Evolutionary conservation across 1,140 invertebrate genomes (phyloP).

Genomic region (Achatina immaculata): DNA sequence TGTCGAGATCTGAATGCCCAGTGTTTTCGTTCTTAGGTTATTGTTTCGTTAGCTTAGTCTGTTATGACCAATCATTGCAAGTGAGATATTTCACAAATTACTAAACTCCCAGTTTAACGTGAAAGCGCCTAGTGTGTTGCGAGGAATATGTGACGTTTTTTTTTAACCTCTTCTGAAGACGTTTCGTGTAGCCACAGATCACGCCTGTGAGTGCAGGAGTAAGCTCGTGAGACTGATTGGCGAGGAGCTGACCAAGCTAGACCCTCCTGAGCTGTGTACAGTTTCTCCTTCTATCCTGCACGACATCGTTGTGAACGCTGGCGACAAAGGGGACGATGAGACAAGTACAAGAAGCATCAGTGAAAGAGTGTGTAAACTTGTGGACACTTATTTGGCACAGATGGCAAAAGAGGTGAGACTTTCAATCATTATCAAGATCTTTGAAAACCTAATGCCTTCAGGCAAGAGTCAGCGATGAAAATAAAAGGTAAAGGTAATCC

Average conservation of each 20-base stretch:
- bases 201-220: slow-evolving; percentile 57
- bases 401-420: slow-evolving; percentile 51
- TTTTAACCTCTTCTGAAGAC: no score
- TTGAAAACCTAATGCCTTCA: background rate
- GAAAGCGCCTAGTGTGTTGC: no score
- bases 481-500: no score
- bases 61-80: no score
- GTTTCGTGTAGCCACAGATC: slow-evolving; percentile 54
- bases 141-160: no score
- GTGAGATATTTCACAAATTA: no score
- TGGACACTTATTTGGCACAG: slow-evolving; percentile 63
- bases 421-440: background rate
- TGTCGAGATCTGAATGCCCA: no score
- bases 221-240: slow-evolving; percentile 57
- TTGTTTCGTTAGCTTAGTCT: no score
- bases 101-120: no score
- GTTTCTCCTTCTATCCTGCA: slow-evolving; percentile 59
- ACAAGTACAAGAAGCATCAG: slow-evolving; percentile 41
- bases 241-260: slow-evolving; percentile 58
- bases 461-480: background rate
- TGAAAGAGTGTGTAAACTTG: slow-evolving; percentile 55
- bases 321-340: slow-evolving; percentile 48
- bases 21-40: no score
- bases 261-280: slow-evolving; percentile 56
- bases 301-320: slow-evolving; percentile 60